Evolutionary conservation across 2,888 invertebrate genomes (phyloP), one percentile per base, ranked within the genome.

Genomic region (Tenthredo distinguenda): DNA sequence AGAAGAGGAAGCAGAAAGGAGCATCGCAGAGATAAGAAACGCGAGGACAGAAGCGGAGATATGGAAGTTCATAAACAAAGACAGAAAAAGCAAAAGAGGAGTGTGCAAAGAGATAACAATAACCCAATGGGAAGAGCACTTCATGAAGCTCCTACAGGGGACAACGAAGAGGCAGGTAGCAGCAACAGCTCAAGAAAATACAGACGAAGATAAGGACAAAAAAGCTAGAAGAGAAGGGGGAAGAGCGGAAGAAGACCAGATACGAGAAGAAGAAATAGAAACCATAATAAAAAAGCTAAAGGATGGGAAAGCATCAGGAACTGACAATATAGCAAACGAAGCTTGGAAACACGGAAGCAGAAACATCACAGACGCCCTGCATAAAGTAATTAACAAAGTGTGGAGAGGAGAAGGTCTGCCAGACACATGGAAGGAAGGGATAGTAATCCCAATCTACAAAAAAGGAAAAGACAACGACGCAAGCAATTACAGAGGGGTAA

Each of bases 101-200:
- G 55, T 37, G 31, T 72, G 37, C 21, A 62, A 84, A 15, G 40
- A 34, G 31, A 84, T 76, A 58, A 21, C 40, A 1, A n/a, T 37
- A 43, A 58, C n/a, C 4, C n/a, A 84, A 55, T 76, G 76, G 84
- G 40, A 37, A 50, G 40, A 58, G 76, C 65, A 84, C 21, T 84
- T 84, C 62, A 43, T 58, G 50, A 43, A 76, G n/a, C 47, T 47
- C 9, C 47, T 65, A n/a, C 84, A 47, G 71, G 55, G 86, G 83
- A 85, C 50, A 55, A 62, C 62, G n/a, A 68, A 81, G 55, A 85
- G 85, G 31, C 74, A 77, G 76, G 84, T 47, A 74, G 83, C 6
- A 15, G n/a, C 0, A 84, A 6, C 5, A 5, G 37, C 65, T 84
- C 72, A 71, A 84, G 79, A 37, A n/a, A 10, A 47, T 2, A 21